phyloP scores from a whole-genome alignment of 2,113 vertebrate species.

The Chloropsis cyanopogon region DNA sequence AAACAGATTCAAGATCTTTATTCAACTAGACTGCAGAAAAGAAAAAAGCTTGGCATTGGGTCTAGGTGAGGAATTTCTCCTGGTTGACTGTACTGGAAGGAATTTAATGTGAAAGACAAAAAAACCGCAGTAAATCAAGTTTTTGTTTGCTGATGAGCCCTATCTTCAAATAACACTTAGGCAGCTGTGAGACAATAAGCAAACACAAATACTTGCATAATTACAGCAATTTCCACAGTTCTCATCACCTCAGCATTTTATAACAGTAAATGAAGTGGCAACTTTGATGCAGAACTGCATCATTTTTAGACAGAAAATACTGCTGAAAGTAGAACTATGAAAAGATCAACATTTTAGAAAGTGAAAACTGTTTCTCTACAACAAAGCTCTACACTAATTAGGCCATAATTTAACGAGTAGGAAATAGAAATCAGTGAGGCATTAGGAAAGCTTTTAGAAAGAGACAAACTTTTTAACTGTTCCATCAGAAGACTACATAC shows the following conservation, averaged over 20 bases:
- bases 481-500: conserved; percentile 12
- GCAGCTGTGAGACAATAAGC: conserved; percentile 1
- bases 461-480: neutral
- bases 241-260: neutral
- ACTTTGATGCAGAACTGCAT: neutral
- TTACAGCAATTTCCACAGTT: neutral
- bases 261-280: neutral
- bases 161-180: conserved; percentile 6
- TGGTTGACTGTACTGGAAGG: neutral
- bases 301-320: neutral
- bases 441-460: conserved; percentile 31
- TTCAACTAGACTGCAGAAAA: neutral
- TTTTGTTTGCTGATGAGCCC: neutral
- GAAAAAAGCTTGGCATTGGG: neutral
- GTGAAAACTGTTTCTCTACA: conserved; percentile 5
- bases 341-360: neutral
- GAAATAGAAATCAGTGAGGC: conserved; percentile 17
- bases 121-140: neutral
- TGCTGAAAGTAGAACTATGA: neutral
- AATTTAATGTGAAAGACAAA: neutral
- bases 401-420: conserved; percentile 29
- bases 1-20: neutral
- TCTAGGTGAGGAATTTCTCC: neutral
- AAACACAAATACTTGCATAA: conserved; percentile 16
- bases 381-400: conserved; percentile 17